A percentile compares a stretch with the other conserved stretches of the same genome.
These are phyloP conservation scores for Luffia ferchaultella DNA, from an alignment of 2,888 invertebrate species.

Conservation along the genomic window DNA sequence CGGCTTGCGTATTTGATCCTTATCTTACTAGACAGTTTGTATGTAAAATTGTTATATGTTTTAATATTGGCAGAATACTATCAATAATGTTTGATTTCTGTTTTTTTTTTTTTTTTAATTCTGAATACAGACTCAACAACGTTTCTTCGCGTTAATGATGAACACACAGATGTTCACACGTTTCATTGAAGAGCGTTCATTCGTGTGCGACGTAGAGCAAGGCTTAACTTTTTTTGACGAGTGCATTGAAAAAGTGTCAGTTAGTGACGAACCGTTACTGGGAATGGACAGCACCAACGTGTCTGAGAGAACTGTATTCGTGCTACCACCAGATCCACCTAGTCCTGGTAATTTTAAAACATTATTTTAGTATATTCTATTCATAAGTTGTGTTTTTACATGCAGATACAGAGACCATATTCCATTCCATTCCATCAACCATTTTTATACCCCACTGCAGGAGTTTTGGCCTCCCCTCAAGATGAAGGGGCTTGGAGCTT, in stretches of 20 bases:
- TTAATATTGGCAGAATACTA: neutral
- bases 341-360: conserved; percentile 13
- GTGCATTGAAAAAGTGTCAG: conserved; percentile 81
- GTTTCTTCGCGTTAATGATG: conserved; percentile 89
- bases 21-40: too few relatives aligned
- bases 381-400: too few relatives aligned
- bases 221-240: conserved; percentile 97
- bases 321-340: conserved; percentile 81
- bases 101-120: conserved; percentile 10
- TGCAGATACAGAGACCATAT: too few relatives aligned
- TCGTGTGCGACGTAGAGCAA: conserved; percentile 97
- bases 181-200: conserved; percentile 98
- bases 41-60: too few relatives aligned
- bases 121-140: conserved; percentile 70
- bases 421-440: too few relatives aligned
- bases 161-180: conserved; percentile 97
- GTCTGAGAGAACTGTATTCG: conserved; percentile 87
- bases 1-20: too few relatives aligned
- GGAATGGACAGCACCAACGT: conserved; percentile 82
- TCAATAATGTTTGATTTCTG: neutral
- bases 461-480: too few relatives aligned
- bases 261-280: conserved; percentile 68
- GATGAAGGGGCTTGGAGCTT: too few relatives aligned
- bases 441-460: too few relatives aligned
- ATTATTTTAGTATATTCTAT: too few relatives aligned